Percentiles rank a stretch among this genome's conserved stretches.
Conservation (phyloP, 1,140 invertebrate genomes). For the Drosophila watanabei region DNA sequence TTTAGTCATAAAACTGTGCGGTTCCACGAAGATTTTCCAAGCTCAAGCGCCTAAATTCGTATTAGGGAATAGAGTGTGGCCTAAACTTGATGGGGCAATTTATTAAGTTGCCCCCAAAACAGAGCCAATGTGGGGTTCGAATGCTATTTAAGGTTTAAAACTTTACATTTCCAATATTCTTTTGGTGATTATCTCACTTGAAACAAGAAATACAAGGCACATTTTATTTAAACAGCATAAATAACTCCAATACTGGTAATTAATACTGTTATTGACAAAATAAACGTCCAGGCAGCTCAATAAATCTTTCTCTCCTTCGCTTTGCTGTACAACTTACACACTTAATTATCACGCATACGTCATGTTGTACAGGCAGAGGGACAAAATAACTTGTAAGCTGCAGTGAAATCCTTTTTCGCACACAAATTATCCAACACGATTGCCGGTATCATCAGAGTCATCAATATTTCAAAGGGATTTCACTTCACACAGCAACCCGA, state of each 20-base stretch:
- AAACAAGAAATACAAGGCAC: not conserved
- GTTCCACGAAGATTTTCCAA: conserved; percentile 5
- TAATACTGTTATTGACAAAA: not conserved
- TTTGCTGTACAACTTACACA: conserved; percentile 1
- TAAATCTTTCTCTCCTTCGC: conserved; percentile 5
- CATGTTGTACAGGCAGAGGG: conserved; percentile 4
- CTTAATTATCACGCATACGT: conserved; percentile 24
- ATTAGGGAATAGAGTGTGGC: conserved; percentile 2
- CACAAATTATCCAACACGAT: conserved; percentile 21
- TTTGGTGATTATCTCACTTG: not conserved
- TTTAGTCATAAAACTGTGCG: conserved; percentile 49
- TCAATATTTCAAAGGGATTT: conserved; percentile 49
- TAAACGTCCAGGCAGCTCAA: conserved; percentile 3
- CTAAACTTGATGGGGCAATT: not conserved
- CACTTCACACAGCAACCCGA: conserved; percentile 15
- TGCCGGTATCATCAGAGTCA: conserved; percentile 8
- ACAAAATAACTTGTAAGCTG: conserved; percentile 16
- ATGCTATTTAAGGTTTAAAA: too few relatives aligned
- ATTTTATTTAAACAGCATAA: not conserved
- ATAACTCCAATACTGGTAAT: not conserved
- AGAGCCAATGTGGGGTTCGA: not conserved
- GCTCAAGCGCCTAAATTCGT: conserved; percentile 15
- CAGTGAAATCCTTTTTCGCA: not conserved
- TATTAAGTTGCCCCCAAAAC: not conserved
- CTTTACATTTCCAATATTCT: not conserved